Percentiles rank a stretch among this genome's conserved stretches.
These are phyloP conservation scores for Polypterus senegalus DNA, from an alignment of 2,113 vertebrate species.

Conservation along the genomic window DNA sequence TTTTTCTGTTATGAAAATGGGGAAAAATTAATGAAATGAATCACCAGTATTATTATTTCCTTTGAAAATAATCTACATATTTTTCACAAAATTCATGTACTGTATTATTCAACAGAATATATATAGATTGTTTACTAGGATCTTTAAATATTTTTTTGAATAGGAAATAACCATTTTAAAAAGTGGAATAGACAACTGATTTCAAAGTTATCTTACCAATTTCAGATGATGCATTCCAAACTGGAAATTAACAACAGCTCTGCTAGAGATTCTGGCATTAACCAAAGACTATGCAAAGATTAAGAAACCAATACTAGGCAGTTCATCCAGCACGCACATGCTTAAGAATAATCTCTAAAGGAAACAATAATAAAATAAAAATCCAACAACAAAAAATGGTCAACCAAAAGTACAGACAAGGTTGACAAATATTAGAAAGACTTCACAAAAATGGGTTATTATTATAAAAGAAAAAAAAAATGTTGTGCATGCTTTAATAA, in stretches of 20 bases:
- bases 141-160: too few relatives aligned
- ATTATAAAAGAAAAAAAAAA: constrained; percentile 34
- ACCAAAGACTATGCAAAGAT: constrained; percentile 18
- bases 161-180: too few relatives aligned
- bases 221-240: constrained; percentile 16
- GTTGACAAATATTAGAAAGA: constrained; percentile 35
- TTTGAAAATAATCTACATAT: too few relatives aligned
- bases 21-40: too few relatives aligned
- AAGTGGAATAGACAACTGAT: too few relatives aligned
- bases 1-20: too few relatives aligned
- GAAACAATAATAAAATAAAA: constrained; percentile 21
- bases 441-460: constrained; percentile 40
- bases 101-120: too few relatives aligned
- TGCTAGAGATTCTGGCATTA: constrained; percentile 25
- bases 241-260: constrained; percentile 18
- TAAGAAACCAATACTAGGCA: constrained; percentile 55
- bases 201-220: constrained; percentile 38
- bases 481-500: constrained; percentile 65
- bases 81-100: too few relatives aligned
- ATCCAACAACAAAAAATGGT: constrained; percentile 29
- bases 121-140: too few relatives aligned
- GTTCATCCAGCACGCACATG: constrained; percentile 80
- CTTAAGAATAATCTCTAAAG: constrained; percentile 30
- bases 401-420: constrained; percentile 17
- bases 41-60: too few relatives aligned